A percentile compares a stretch with the other conserved stretches of the same genome.
These are phyloP conservation scores for Chloebia gouldiae DNA, from an alignment of 2,113 vertebrate genomes.

Conservation along the genomic window DNA sequence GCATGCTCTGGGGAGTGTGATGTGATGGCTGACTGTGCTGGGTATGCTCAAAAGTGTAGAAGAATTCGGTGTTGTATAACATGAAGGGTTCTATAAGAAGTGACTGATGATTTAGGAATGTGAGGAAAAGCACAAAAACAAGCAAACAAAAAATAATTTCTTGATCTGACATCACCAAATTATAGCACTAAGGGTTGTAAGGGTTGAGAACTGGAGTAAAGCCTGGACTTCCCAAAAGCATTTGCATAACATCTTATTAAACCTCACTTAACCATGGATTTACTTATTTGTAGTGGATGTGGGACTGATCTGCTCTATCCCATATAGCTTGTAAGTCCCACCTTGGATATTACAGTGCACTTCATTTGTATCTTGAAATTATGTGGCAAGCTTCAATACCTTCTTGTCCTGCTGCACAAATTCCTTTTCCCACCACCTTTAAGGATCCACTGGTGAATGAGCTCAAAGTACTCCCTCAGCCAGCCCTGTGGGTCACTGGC, in stretches of 20 bases:
- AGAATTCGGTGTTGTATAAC: neutral
- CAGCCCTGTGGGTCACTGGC: neutral
- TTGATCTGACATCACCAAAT: neutral
- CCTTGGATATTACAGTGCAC: neutral
- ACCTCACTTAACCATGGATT: neutral
- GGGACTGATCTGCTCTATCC: neutral
- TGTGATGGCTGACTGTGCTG: neutral
- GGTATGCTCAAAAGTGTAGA: neutral
- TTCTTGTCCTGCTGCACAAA: neutral
- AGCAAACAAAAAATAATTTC: neutral
- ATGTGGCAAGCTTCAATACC: neutral
- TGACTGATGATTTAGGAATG: neutral
- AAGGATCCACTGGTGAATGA: neutral
- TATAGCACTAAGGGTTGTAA: neutral
- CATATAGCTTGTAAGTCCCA: neutral
- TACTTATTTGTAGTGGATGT: neutral
- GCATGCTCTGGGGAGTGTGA: fast-evolving
- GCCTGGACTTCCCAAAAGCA: neutral
- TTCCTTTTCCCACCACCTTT: neutral
- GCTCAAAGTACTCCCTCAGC: neutral
- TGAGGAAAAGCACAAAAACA: neutral
- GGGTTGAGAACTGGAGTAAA: neutral
- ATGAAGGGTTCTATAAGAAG: neutral
- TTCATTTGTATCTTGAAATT: neutral
- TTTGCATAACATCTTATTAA: neutral